Base-by-base conservation (phyloP, 2,888 invertebrate species). In the Thalpophila matura region DNA sequence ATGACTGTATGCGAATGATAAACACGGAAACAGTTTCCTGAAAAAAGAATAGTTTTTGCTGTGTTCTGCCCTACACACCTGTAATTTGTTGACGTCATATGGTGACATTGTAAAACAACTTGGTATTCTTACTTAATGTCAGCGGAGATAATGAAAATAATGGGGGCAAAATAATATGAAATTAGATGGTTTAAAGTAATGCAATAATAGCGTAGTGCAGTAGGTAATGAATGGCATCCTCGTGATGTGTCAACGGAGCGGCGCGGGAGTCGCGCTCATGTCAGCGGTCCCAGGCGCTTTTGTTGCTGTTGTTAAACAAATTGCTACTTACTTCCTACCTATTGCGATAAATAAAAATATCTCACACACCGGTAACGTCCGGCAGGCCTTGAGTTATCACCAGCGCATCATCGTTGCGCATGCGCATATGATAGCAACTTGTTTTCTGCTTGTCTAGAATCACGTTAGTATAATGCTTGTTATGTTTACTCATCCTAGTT, bases 61-160 rank as follows among this genome's bases (percentile, higher is more conserved):
- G 62, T 79, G 72, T 77, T 82, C 79, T 66, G 74, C 67, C 74
- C 80, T 62, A 76, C 82, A 82, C 89, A 92, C 91, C 90, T 93
- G 89, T 93, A 94, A 95, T 94, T 94, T 92, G 69, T 81, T 79
- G 77, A 75, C 85, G 86, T 90, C 89, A 93, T 76, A 71, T 80
- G 74, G 88, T 91, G 93, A 92, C 94, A 93, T 90, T 93, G 91
- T 93, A 88, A 89, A 91, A 89, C 84, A 82, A 84, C 87, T 89
- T 86, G 82, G 86, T 89, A 88, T 89, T 90, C 89, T 89, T 89
- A 89, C 85, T 83, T 86, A 82, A 87, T 89, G 91, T 91, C 89
- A 92, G 88, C 88, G 80, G 84, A 92, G 86, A 90, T 94, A 93
- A 94, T 94, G 92, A 91, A 90, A 91, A 94, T 94, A 94, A 94